These are phyloP conservation scores for Herpetotheres cachinnans DNA, from an alignment of 2,113 vertebrate species.

Conservation along the genomic window DNA sequence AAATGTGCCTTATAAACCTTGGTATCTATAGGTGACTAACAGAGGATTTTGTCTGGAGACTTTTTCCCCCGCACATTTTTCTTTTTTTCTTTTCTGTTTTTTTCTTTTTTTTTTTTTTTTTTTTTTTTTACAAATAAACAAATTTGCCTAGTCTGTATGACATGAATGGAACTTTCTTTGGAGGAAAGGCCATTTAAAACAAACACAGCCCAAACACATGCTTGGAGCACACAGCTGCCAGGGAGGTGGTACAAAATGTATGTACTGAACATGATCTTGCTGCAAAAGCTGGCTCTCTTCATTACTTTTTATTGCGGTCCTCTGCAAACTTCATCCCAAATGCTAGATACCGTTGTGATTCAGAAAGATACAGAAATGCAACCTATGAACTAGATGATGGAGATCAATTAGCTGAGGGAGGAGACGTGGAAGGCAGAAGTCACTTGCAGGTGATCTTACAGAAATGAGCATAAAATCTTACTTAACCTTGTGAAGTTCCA, in stretches of 20 bases:
- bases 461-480: not conserved
- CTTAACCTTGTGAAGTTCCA: not conserved
- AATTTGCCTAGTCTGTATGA: not conserved
- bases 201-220: not conserved
- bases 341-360: not conserved
- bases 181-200: not conserved
- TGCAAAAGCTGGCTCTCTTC: not conserved
- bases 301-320: not conserved
- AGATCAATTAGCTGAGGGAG: not conserved
- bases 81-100: not conserved
- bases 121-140: not conserved
- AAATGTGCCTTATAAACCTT: not conserved
- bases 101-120: not conserved
- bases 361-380: not conserved
- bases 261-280: not conserved
- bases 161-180: not conserved
- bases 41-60: not conserved
- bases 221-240: not conserved
- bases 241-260: not conserved
- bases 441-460: not conserved
- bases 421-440: not conserved
- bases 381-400: fast-evolving
- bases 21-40: not conserved
- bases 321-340: not conserved
- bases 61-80: not conserved